Evolutionary conservation across 2,797 vertebrate genomes (phyloP).

Genomic region (Amazona finschi): DNA sequence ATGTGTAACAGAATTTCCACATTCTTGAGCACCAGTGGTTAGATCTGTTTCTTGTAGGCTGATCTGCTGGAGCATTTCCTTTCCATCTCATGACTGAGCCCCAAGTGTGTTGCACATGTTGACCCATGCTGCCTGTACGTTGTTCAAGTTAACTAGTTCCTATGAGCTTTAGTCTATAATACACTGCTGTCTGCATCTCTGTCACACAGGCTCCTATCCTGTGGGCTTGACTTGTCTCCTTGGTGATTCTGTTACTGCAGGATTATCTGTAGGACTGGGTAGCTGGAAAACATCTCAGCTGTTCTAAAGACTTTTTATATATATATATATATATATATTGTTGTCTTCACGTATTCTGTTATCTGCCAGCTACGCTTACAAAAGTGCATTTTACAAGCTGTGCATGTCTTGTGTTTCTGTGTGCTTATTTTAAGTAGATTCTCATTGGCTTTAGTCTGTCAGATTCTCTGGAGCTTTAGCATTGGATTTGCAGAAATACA

Average conservation of each 20-base stretch:
- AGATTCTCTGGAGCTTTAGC: not conserved
- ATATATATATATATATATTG: not conserved
- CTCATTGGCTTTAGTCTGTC: not conserved
- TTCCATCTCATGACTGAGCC: not conserved
- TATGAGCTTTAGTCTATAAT: not conserved
- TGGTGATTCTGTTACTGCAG: not conserved
- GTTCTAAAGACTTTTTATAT: not conserved
- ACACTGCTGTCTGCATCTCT: not conserved
- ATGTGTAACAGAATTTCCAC: not conserved
- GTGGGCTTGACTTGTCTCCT: not conserved
- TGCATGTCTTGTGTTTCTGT: not conserved
- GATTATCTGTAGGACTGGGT: not conserved
- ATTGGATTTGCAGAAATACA: not conserved
- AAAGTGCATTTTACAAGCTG: not conserved
- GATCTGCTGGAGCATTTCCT: not conserved
- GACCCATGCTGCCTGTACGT: accelerated
- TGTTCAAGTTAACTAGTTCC: not conserved
- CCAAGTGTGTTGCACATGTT: accelerated
- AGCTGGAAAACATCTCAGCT: slow-evolving; percentile 23
- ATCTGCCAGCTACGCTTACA: not conserved
- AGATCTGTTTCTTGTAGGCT: not conserved
- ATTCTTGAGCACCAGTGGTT: not conserved
- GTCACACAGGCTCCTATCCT: not conserved
- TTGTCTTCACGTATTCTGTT: not conserved
- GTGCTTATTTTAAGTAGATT: not conserved